Conservation (phyloP, 2,113 vertebrate genomes). For the Menura novaehollandiae region DNA sequence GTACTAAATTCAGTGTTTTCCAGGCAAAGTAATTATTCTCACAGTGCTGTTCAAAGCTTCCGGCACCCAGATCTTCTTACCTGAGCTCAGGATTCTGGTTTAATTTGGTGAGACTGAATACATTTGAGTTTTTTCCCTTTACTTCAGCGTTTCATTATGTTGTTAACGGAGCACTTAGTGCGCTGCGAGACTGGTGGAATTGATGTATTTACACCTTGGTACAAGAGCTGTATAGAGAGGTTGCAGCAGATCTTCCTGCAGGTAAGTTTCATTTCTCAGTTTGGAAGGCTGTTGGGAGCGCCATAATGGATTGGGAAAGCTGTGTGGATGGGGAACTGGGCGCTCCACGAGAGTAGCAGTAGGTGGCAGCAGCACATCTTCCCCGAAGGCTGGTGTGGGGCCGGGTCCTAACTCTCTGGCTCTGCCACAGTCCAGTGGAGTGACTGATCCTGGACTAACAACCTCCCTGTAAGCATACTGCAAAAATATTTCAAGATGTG, state of each 20-base stretch:
- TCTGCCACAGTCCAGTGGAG: neutral
- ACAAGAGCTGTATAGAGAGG: constrained; percentile 94
- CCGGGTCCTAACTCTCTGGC: accelerated
- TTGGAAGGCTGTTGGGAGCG: neutral
- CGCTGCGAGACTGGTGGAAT: constrained; percentile 91
- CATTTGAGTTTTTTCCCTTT: neutral
- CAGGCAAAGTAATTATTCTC: neutral
- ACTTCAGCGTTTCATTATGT: constrained; percentile 95
- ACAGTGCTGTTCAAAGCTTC: neutral
- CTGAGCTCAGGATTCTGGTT: neutral
- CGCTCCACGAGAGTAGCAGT: accelerated
- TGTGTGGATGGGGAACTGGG: neutral
- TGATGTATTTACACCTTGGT: constrained; percentile 93
- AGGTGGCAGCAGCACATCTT: constrained; percentile 2
- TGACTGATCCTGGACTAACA: neutral
- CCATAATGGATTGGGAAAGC: accelerated
- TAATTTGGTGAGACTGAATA: neutral
- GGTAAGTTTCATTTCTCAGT: constrained; percentile 55
- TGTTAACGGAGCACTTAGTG: constrained; percentile 94
- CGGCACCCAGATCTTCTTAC: neutral
- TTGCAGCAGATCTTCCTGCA: constrained; percentile 96
- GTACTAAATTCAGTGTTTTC: neutral
- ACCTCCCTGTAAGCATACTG: neutral
- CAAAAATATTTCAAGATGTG: neutral
- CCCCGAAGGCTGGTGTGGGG: neutral